Base-by-base conservation (phyloP, 2,888 invertebrate genomes). In the Nephrotoma guestfalica region DNA sequence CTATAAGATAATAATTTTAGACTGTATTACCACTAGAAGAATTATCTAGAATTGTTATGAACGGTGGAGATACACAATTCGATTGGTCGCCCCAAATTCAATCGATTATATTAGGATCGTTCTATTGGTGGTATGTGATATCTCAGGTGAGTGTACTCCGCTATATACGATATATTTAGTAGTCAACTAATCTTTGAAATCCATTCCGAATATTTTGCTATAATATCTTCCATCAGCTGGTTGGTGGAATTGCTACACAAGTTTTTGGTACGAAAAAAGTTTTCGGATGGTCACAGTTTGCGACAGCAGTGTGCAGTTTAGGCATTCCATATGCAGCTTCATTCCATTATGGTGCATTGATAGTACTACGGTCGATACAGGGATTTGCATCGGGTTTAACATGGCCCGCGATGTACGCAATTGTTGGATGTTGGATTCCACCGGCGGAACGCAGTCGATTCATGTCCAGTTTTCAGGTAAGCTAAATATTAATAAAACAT, bases 331-430 rank as follows among this genome's bases (percentile, higher is more conserved):
- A 92, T 87, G 94, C 94, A 13, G 94, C 94, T 6, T 93, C 93
- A 87, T 90, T 93, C 57, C 94, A 95, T 90, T 95, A 93, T 88
- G 92, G 92, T 2, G 90, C 93, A 13, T 93, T 95, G 87, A 94
- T 95, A 87, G 90, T 92, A 7, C 90, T 95, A 85, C 92, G 95
- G 85, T 94, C 94, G 88, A 92, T 94, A 87, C 95, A 95, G 90
- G 95, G 95, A 85, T 93, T 95, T 87, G 95, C 95, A 11, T 95
- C 95, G 88, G 95, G 95, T 42, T 90, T 95, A 87, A 95, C 95
- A 11, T 95, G 95, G 95, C 95, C 95, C 13, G 95, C 95, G 0
- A 95, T 95, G 95, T 95, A 95, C 89, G 94, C 95, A 0, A 92
- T 95, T 87, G 95, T 95, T 42, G 95, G 94, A 4, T 94, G 93